Conservation (phyloP, 1,140 invertebrate species). For the Drosophila kikkawai region DNA sequence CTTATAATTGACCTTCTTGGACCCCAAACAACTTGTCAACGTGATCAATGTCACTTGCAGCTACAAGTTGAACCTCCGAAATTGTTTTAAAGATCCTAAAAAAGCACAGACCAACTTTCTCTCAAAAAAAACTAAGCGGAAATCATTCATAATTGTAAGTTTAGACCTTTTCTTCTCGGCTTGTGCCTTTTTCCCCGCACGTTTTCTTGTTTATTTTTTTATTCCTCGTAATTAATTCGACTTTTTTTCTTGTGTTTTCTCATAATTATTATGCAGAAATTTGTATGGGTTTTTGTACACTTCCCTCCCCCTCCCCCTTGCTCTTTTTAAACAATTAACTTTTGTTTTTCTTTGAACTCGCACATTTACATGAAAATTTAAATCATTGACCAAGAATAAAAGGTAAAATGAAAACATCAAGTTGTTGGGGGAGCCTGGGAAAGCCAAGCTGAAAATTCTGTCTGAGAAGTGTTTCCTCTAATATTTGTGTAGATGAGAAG, state of each 20-base stretch:
- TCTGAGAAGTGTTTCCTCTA: slow-evolving; percentile 3
- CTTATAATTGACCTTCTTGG: slow-evolving; percentile 31
- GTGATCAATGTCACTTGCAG: slow-evolving; percentile 44
- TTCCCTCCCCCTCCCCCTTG: neutral
- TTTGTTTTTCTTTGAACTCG: slow-evolving; percentile 40
- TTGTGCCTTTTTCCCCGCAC: slow-evolving; percentile 24
- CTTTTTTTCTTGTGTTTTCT: slow-evolving; percentile 67
- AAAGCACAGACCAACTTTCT: slow-evolving; percentile 18
- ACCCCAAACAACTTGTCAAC: slow-evolving; percentile 29
- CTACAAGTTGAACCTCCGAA: neutral
- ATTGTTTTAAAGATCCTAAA: neutral
- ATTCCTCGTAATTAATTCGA: slow-evolving; percentile 70
- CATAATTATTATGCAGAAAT: slow-evolving; percentile 77
- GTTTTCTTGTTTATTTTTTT: slow-evolving; percentile 60
- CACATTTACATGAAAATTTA: slow-evolving; percentile 34
- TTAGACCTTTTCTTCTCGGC: slow-evolving; percentile 31
- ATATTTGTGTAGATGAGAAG: slow-evolving; percentile 27
- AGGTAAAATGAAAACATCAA: slow-evolving; percentile 33
- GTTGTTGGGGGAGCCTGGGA: slow-evolving; percentile 20
- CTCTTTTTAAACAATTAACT: slow-evolving; percentile 66
- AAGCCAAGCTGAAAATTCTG: slow-evolving; percentile 3
- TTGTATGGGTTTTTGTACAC: slow-evolving; percentile 31
- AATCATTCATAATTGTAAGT: slow-evolving; percentile 42
- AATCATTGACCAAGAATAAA: slow-evolving; percentile 38
- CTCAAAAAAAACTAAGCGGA: slow-evolving; percentile 15